Base-by-base conservation (phyloP, 2,797 vertebrate species). In the Lithobates pipiens region DNA sequence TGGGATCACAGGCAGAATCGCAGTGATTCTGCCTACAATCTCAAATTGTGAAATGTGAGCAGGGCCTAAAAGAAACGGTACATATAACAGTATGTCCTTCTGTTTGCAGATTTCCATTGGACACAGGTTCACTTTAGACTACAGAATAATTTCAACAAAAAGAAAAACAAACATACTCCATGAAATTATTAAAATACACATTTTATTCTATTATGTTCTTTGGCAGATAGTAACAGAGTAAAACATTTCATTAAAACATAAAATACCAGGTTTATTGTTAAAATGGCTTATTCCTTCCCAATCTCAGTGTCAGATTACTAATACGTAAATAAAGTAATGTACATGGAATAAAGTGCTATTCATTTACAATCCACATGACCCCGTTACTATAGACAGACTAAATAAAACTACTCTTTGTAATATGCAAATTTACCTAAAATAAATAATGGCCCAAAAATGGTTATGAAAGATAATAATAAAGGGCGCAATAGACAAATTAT, bases 271-370 rank as follows among this genome's bases (percentile, higher is more conserved):
- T 61, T 18, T 61, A 61, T 39, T 39, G 36, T 39, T 39, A 39
- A 61, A 61, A 21, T 61, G 15, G 54, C 18, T 21, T 61, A 61
- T 23, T 61, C 21, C 15, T 61, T 23, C 1, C 15, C 21, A 61
- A 61, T 5, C 54, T 61, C 21, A 50, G 46, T 50, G 15, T 50
- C 0, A 50, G 46, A 50, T 50, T 50, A 39, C 36, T 6, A 3
- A 5, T 6, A 54, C 6, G 50, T 16, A 54, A 13, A 61, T 21
- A n/a, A 65, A 3, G 10, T 21, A 54, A 27, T 21, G 70, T 57
- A 61, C 32, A 61, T 32, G 8, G 54, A 57, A 81, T 81, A 73
- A 80, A 71, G 78, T 80, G 68, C 78, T 10, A 71, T 73, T 73
- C 4, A 13, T 25, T 46, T n/a, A 2, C 10, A 25, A 73, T 21